Evolutionary conservation across 2,888 invertebrate species (phyloP).

Genomic region (Euplexia lucipara): DNA sequence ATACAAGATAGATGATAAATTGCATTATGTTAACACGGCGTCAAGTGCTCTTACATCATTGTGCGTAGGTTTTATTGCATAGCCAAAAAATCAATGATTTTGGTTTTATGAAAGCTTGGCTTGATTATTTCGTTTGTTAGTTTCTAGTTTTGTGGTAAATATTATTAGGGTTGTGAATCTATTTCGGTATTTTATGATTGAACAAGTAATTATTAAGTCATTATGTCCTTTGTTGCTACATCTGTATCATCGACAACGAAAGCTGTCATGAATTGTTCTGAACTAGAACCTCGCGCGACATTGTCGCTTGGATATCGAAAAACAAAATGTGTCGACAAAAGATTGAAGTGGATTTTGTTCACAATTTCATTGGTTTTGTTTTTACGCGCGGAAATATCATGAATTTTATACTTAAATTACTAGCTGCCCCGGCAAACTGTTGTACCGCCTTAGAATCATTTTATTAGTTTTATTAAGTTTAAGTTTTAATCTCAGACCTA

Average conservation of each 20-base stretch:
- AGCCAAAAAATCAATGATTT: conserved; percentile 48
- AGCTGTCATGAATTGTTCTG: too few species aligned
- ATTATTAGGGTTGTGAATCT: neutral
- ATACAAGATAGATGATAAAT: conserved; percentile 39
- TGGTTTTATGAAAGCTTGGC: conserved; percentile 48
- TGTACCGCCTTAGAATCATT: too few species aligned
- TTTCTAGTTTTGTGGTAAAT: conserved; percentile 14
- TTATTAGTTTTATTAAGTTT: too few species aligned
- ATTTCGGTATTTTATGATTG: conserved; percentile 2
- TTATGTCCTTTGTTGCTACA: neutral
- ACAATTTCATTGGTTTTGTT: too few species aligned
- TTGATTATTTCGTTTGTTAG: conserved; percentile 6
- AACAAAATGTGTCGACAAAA: too few species aligned
- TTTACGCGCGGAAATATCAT: too few species aligned
- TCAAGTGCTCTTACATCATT: conserved; percentile 52
- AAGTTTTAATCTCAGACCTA: too few species aligned
- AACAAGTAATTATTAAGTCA: neutral
- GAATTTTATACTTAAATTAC: too few species aligned
- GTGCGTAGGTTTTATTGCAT: conserved; percentile 64
- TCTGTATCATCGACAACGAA: conserved; percentile 22
- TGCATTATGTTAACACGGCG: conserved; percentile 45
- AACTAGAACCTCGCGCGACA: too few species aligned
- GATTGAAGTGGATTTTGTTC: too few species aligned
- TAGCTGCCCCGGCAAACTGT: too few species aligned
- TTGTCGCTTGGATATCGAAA: too few species aligned